Conservation (phyloP, 1,140 invertebrate genomes). For the Orussus abietinus region DNA sequence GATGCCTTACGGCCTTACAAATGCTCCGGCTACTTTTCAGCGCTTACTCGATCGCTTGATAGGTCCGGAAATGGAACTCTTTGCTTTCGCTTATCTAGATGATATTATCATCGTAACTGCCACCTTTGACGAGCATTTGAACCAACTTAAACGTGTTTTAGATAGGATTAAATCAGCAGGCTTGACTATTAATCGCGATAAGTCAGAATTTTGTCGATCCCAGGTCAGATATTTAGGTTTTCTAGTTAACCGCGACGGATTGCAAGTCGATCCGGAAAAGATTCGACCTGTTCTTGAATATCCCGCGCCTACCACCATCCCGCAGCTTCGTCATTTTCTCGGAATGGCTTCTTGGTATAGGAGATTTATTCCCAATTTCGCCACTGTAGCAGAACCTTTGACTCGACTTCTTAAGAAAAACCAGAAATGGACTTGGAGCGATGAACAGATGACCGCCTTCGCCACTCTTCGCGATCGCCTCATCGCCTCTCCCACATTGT, state of each 20-base stretch:
- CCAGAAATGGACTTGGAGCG: slow-evolving; percentile 20
- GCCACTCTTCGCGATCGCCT: no score
- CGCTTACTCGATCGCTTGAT: slow-evolving; percentile 39
- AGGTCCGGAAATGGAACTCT: no score
- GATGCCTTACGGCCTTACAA: slow-evolving; percentile 42
- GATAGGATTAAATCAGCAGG: slow-evolving; percentile 13
- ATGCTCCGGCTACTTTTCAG: slow-evolving; percentile 37
- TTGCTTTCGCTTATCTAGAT: no score
- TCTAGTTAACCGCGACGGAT: slow-evolving; percentile 27
- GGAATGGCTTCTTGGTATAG: slow-evolving; percentile 43
- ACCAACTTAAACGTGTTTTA: slow-evolving; percentile 19
- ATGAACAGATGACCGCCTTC: no score
- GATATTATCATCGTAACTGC: no score
- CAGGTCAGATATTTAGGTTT: slow-evolving; percentile 39
- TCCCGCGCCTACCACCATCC: no score
- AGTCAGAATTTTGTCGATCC: slow-evolving; percentile 32
- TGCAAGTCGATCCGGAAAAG: slow-evolving; percentile 36
- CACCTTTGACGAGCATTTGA: no score
- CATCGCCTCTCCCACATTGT: no score
- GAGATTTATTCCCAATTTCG: slow-evolving; percentile 35
- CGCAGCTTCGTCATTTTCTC: no score
- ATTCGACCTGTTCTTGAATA: slow-evolving; percentile 31
- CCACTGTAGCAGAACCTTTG: slow-evolving; percentile 28
- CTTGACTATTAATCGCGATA: slow-evolving; percentile 25
- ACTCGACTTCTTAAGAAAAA: slow-evolving; percentile 17